Base-by-base conservation (phyloP, 2,888 invertebrate genomes). In the Fragum whitleyi region DNA sequence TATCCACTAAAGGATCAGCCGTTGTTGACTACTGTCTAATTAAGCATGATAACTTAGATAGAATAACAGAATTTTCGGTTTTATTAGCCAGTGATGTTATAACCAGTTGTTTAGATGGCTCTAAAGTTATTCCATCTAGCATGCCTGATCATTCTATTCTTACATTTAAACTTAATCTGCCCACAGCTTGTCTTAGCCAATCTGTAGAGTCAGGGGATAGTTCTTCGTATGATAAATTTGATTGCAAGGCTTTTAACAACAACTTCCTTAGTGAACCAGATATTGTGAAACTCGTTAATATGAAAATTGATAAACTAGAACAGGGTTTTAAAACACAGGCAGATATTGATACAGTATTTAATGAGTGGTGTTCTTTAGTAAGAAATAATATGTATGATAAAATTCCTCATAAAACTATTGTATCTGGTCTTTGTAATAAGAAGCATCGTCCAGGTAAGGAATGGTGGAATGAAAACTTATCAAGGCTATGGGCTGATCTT, bases 141-240 rank as follows among this genome's bases (percentile, higher is more conserved):
- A 57, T 65, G 11, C 79, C 70, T 0, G 79, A 79, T 51, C 74
- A 79, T 26, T 79, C 71, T 26, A 36, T 74, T 16, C 53, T 78
- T 21, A 21, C 32, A 14, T 78, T 71, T 51, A 62, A 69, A n/a
- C n/a, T n/a, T n/a, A n/a, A n/a, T n/a, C n/a, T n/a, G n/a, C n/a
- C n/a, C n/a, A n/a, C 32, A 23, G 59, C 32, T 14, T 21, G 36
- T 28, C 26, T 21, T 21, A 36, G 32, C 32, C 32, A 36, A 9
- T 36, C 32, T 3, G 51, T n/a, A 51, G 19, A 7, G 21, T 21
- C 51, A n/a, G 2, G n/a, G 51, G 51, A 5, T 51, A 3, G 51
- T 7, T 51, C 51, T 16, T 7, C 21, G 32, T 42, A 23, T 59
- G 57, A 59, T 21, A 42, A 59, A 19, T 72, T 39, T 72, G 59